These are phyloP conservation scores for Trachelus stipa DNA, from an alignment of 2,888 invertebrate species.

Conservation along the genomic window DNA sequence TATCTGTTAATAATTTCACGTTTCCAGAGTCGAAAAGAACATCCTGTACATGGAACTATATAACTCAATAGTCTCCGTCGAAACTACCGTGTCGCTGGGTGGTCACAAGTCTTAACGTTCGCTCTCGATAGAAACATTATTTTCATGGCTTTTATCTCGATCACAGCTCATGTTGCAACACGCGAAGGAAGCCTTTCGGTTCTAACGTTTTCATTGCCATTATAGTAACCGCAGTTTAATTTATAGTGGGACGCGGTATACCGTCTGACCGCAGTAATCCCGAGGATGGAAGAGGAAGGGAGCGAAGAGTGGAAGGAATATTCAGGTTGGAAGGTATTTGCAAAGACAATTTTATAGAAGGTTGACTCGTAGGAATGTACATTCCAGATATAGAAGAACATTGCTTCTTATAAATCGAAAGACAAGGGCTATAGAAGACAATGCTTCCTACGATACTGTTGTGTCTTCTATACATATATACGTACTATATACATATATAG, in stretches of 20 bases:
- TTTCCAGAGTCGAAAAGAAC: neutral
- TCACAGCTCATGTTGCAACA: neutral
- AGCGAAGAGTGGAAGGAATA: conserved; percentile 23
- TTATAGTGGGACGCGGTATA: conserved; percentile 22
- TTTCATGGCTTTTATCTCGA: neutral
- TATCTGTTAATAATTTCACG: neutral
- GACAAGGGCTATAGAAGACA: conserved; percentile 32
- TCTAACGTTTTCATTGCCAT: conserved; percentile 47
- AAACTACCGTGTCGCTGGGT: neutral
- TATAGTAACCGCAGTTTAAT: conserved; percentile 42
- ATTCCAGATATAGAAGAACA: neutral
- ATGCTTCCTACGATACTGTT: neutral
- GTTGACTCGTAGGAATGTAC: neutral
- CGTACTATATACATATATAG: neutral
- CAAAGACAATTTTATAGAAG: neutral
- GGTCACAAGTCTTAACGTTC: neutral
- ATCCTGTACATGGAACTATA: neutral
- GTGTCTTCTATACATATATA: neutral
- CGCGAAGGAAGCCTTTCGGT: conserved; percentile 5
- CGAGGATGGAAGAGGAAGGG: neutral
- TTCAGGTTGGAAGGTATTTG: conserved; percentile 9
- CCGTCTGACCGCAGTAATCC: neutral
- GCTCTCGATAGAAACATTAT: neutral
- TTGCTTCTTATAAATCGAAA: conserved; percentile 37
- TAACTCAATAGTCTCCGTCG: neutral